Evolutionary conservation across 2,888 invertebrate species (phyloP).

Genomic region (Drosophila pseudotakahashii): DNA sequence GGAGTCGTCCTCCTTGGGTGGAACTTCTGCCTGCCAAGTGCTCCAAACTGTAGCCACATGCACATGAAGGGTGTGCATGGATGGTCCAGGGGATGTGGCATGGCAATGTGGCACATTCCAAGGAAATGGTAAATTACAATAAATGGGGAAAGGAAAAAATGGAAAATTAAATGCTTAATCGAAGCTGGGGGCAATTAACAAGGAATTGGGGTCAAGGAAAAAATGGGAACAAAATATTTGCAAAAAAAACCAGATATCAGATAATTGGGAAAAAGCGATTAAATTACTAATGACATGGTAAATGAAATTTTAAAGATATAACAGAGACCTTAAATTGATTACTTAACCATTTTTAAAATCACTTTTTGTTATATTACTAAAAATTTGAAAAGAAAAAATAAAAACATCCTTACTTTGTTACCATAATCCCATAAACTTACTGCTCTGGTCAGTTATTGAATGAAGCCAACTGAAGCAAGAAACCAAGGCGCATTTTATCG

Average conservation of each 20-base stretch:
- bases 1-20: conserved; percentile 7
- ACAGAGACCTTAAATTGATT: too few species aligned
- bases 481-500: conserved; percentile 3
- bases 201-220: conserved; percentile 5
- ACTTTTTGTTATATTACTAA: too few species aligned
- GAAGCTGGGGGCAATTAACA: conserved; percentile 22
- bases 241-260: not conserved
- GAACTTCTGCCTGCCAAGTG: conserved; percentile 9
- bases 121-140: conserved; percentile 55
- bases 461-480: not conserved
- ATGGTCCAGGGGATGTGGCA: not conserved
- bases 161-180: conserved; percentile 17
- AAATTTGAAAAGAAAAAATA: too few species aligned
- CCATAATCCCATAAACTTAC: not conserved
- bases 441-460: not conserved
- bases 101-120: conserved; percentile 25
- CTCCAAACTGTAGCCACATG: conserved; percentile 34
- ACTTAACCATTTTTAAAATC: too few species aligned
- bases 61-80: conserved; percentile 12
- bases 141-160: conserved; percentile 20
- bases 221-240: not conserved
- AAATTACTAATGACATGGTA: not conserved
- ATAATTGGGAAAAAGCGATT: not conserved
- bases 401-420: not conserved
- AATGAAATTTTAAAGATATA: not conserved